These are phyloP conservation scores for Polietes domitor DNA, from an alignment of 2,888 invertebrate species.

Conservation along the genomic window DNA sequence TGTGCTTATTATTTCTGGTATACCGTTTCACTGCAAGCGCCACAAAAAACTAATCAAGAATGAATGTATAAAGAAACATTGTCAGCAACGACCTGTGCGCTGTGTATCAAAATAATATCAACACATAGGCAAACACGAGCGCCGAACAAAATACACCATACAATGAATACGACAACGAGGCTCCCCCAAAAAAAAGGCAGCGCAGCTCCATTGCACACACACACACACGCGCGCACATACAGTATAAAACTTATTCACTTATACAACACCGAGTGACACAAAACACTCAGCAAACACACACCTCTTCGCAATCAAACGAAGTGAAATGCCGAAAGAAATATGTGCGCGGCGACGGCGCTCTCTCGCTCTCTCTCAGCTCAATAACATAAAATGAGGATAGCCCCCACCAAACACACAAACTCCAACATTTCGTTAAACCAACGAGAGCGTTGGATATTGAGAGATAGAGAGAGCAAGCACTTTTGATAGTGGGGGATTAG, in stretches of 20 bases:
- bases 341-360: slow-evolving; percentile 31
- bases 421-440: background rate
- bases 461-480: background rate
- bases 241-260: background rate
- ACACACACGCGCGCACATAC: background rate
- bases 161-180: background rate
- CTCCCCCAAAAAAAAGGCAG: slow-evolving; percentile 40
- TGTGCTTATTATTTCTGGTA: slow-evolving; percentile 43
- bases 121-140: background rate
- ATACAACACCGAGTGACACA: background rate
- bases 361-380: slow-evolving; percentile 1
- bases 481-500: background rate
- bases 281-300: background rate
- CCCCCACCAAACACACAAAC: background rate
- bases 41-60: slow-evolving; percentile 76
- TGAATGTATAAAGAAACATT: slow-evolving; percentile 69
- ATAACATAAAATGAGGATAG: background rate
- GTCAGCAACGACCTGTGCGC: slow-evolving; percentile 43
- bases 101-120: slow-evolving; percentile 37
- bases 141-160: slow-evolving; percentile 25
- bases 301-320: background rate
- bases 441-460: background rate
- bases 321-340: background rate
- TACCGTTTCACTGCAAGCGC: slow-evolving; percentile 72
- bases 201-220: slow-evolving; percentile 24